Evolutionary conservation across 2,113 vertebrate genomes (phyloP), one percentile per base, ranked within the genome.

Genomic region (Anarhynchus alexandrinus): DNA sequence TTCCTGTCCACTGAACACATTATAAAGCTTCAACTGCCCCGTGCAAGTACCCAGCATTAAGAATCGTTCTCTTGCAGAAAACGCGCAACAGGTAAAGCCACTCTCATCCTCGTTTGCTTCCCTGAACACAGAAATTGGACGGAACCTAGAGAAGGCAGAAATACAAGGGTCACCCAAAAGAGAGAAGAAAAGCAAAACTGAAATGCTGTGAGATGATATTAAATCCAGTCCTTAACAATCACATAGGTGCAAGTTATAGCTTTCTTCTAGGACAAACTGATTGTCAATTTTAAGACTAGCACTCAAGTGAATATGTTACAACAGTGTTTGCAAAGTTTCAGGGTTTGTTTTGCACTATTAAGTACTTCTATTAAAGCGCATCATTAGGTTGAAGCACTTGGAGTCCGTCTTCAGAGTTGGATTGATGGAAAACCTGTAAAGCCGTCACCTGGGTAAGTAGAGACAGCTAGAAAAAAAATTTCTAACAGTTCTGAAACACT

Each of bases 71-170:
- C 99, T 99, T 15, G 99, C 99, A 22, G 99, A 99, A 97, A 99
- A 99, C 1, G 99, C 99, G 40, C 99, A 99, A 93, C 99, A 99
- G 80, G 99, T 99, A 95, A 99, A 99, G 76, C 99, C 99, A 62
- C 99, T 99, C 97, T 99, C 99, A 85, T 99, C 99, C 95, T 99
- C 99, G 38, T 99, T 99, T 51, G 99, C 99, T 98, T 99, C 99
- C 91, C 99, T 98, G 97, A 99, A 99, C 95, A 99, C 99, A 26
- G 99, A 99, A 97, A 99, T 99, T 13, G 99, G 99, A 90, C 99
- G 99, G 95, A 99, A 99, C 97, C 99, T 99, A 83, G 45, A 71
- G 70, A 92, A 94, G 27, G 57, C 12, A 95, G 51, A 88, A 93
- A 84, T 3, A 86, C 17, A 61, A 7, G 19, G 4, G 61, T 94